These are phyloP conservation scores for Lithophane socia DNA, from an alignment of 2,888 invertebrate genomes.

Conservation along the genomic window DNA sequence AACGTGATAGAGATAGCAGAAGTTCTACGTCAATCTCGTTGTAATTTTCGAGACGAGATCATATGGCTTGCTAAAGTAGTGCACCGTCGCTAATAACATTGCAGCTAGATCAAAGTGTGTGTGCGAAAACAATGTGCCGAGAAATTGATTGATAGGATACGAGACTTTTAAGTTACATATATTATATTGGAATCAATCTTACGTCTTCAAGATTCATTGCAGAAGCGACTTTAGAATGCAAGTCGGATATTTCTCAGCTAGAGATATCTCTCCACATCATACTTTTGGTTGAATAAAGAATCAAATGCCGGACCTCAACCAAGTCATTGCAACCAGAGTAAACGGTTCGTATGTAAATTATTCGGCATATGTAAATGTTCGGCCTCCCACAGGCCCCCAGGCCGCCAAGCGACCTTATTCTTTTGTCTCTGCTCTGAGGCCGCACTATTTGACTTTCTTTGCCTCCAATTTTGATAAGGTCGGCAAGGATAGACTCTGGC, in stretches of 20 bases:
- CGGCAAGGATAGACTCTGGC: slow-evolving; percentile 32
- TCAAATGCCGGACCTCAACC: slow-evolving; percentile 26
- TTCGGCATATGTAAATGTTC: slow-evolving; percentile 54
- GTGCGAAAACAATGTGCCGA: not conserved
- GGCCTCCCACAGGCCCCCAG: slow-evolving; percentile 52
- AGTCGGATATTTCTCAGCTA: not conserved
- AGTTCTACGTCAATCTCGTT: too few relatives aligned
- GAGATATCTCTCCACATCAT: slow-evolving; percentile 4
- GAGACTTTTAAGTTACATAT: not conserved
- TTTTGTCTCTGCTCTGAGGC: slow-evolving; percentile 57
- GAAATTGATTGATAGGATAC: not conserved
- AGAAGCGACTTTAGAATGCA: not conserved
- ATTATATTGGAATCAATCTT: not conserved
- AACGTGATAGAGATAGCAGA: not conserved
- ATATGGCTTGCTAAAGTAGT: not conserved
- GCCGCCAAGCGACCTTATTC: slow-evolving; percentile 57
- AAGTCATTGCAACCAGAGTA: slow-evolving; percentile 28
- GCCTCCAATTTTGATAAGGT: slow-evolving; percentile 49
- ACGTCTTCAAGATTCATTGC: not conserved
- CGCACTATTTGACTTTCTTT: slow-evolving; percentile 59
- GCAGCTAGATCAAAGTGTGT: not conserved
- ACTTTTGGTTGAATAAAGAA: slow-evolving; percentile 23
- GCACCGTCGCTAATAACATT: not conserved
- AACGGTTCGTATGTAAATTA: slow-evolving; percentile 51
- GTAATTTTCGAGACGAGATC: too few relatives aligned